Percentiles rank a stretch among this genome's conserved stretches.
Conservation (phyloP, 2,888 invertebrate genomes). For the Andrena marginata region DNA sequence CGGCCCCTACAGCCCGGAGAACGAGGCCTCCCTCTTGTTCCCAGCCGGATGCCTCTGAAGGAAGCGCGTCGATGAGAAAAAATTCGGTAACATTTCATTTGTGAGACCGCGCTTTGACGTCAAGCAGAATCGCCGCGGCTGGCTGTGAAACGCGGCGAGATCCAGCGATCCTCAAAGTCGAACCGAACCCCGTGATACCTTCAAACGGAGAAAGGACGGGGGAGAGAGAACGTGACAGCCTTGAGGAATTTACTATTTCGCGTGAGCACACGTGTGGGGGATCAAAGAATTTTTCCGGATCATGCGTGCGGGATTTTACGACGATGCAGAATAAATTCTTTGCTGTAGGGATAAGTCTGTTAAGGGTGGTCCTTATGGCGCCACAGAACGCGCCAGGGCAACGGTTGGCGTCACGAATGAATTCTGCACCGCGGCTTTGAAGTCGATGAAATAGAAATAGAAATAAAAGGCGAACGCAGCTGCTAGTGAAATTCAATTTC, state of each 20-base stretch:
- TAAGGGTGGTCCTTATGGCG: neutral
- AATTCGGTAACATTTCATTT: slow-evolving; percentile 24
- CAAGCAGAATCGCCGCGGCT: slow-evolving; percentile 13
- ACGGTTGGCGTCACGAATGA: slow-evolving; percentile 11
- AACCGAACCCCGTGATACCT: slow-evolving; percentile 20
- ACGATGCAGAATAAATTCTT: slow-evolving; percentile 19
- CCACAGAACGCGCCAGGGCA: slow-evolving; percentile 24
- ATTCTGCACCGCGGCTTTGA: slow-evolving; percentile 29
- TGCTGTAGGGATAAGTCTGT: slow-evolving; percentile 6
- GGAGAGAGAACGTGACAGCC: neutral
- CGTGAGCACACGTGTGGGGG: neutral
- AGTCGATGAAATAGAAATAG: slow-evolving; percentile 41
- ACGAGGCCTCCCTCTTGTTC: slow-evolving; percentile 19
- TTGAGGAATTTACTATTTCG: slow-evolving; percentile 26
- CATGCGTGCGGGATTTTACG: neutral
- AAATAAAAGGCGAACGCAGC: slow-evolving; percentile 10
- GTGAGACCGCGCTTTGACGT: slow-evolving; percentile 15
- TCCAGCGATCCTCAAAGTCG: slow-evolving; percentile 25
- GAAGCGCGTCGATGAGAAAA: slow-evolving; percentile 17
- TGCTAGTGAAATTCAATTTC: slow-evolving; percentile 40
- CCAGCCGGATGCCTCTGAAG: slow-evolving; percentile 1
- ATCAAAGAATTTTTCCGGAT: slow-evolving; percentile 4
- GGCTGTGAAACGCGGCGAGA: slow-evolving; percentile 33
- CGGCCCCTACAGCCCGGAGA: slow-evolving; percentile 10
- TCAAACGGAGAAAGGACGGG: neutral